Evolutionary conservation across 2,113 vertebrate species (phyloP), one percentile per base, ranked within the genome.

Genomic region (Thoracochromis brauschi): DNA sequence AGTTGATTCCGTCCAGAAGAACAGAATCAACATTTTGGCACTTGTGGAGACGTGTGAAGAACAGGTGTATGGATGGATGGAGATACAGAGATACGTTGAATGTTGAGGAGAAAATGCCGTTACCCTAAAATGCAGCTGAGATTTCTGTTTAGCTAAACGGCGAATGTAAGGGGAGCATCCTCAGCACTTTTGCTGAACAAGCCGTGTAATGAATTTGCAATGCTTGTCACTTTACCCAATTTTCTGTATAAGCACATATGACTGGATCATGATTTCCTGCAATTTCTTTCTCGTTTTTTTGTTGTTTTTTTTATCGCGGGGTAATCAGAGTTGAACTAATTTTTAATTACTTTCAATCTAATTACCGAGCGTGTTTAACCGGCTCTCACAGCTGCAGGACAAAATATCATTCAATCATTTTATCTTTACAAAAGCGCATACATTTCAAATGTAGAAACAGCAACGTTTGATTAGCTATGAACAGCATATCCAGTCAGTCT

Each of bases 341-440:
- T 80, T 54, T 35, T 35, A 54, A 80, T 80, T 54, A 53, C 19
- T 80, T 80, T 54, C 75, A 35, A 49, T 54, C 47, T 54, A 80
- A 54, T 80, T 54, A 54, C 12, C 2, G 12, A 54, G 49, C 24
- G 24, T 8, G 42, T 75, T 75, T 75, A 75, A 80, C 31, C 4
- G 14, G 12, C 49, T 38, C 47, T 7, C 75, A 0, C 47, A 54
- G 78, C 78, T 17, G 78, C 49, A 10, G 78, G 49, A 53, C 78
- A 38, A 75, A 75, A 75, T 75, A 29, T 19, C 24, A 19, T 2
- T 29, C 71, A 75, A 26, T 75, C 40, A 47, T 75, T 47, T 75
- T 75, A 75, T 75, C 71, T 75, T 45, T 73, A 73, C 8, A 11
- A 26, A 73, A 17, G 40, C 0, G 2, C 16, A 47, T 19, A 29